These are phyloP conservation scores for Agrochola lychnidis DNA, from an alignment of 2,888 invertebrate species.

Conservation along the genomic window DNA sequence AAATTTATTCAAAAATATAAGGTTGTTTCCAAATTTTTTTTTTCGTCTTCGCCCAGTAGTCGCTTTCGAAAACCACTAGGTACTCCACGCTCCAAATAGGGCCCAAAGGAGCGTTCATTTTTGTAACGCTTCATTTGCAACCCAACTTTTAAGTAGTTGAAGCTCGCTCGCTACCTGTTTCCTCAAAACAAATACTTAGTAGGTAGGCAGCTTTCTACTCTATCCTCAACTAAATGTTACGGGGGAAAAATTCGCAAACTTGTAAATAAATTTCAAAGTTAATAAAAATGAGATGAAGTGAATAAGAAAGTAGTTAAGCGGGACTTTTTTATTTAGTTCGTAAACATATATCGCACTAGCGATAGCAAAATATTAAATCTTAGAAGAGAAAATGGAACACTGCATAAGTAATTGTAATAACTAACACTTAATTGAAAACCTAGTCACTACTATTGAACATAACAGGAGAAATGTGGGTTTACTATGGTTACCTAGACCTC, in stretches of 20 bases:
- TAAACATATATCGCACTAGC: neutral
- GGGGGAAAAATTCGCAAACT: constrained; percentile 66
- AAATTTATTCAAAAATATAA: neutral
- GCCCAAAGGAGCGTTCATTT: constrained; percentile 79
- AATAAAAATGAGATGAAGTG: constrained; percentile 38
- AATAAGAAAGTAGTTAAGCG: constrained; percentile 35
- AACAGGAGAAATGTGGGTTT: neutral
- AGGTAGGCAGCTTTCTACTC: constrained; percentile 69
- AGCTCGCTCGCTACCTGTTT: constrained; percentile 77
- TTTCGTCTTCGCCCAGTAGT: constrained; percentile 22
- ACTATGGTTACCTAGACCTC: neutral
- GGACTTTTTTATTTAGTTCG: constrained; percentile 18
- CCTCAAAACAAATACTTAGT: constrained; percentile 80
- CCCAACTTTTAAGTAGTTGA: constrained; percentile 85
- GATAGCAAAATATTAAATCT: neutral
- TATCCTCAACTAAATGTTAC: constrained; percentile 72
- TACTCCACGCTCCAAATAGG: constrained; percentile 67
- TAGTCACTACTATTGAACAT: neutral
- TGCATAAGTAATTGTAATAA: neutral
- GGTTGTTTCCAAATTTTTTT: neutral
- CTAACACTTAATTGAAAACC: neutral
- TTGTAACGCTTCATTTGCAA: constrained; percentile 86
- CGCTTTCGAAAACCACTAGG: constrained; percentile 67
- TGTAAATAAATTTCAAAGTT: constrained; percentile 53
- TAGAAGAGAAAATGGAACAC: neutral